Percentiles rank a stretch among this genome's conserved stretches.
phyloP scores from a whole-genome alignment of 2,888 invertebrate genomes.

The Scelioninae gen. 2 region DNA sequence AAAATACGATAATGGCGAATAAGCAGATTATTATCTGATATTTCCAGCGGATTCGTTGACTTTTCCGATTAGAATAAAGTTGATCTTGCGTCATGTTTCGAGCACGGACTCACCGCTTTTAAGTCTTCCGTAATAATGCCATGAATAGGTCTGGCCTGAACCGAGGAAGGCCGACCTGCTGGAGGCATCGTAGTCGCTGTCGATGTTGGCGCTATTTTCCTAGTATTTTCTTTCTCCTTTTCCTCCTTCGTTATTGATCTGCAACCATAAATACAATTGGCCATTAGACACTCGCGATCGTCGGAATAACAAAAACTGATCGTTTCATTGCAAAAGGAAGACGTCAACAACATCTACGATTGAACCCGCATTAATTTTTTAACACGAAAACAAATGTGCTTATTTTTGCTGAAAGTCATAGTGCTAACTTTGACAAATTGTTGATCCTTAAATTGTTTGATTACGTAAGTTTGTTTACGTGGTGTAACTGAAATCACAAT shows the following conservation, averaged over 20 bases:
- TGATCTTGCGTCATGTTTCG: constrained; percentile 2
- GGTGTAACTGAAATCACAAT: no score
- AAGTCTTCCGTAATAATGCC: constrained; percentile 69
- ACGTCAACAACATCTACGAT: constrained; percentile 62
- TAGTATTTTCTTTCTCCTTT: constrained; percentile 90
- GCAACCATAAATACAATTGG: constrained; percentile 60
- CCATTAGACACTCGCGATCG: constrained; percentile 6
- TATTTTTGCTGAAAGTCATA: constrained; percentile 4
- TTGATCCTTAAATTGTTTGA: constrained; percentile 11
- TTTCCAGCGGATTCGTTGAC: background rate
- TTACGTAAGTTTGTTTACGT: background rate
- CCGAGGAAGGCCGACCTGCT: constrained; percentile 73
- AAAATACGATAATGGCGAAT: constrained; percentile 8
- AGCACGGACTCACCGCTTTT: constrained; percentile 66
- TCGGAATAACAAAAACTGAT: constrained; percentile 10
- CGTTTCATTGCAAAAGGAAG: constrained; percentile 42
- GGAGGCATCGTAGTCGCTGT: constrained; percentile 66
- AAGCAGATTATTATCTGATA: background rate
- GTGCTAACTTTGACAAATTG: constrained; percentile 9
- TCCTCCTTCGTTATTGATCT: constrained; percentile 90
- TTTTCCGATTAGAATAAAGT: constrained; percentile 20
- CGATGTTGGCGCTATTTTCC: constrained; percentile 77
- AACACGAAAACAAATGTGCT: constrained; percentile 29
- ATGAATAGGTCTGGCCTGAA: constrained; percentile 71
- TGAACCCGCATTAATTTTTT: constrained; percentile 42